Conservation (phyloP, 2,113 vertebrate genomes). For the Rattus norvegicus region DNA sequence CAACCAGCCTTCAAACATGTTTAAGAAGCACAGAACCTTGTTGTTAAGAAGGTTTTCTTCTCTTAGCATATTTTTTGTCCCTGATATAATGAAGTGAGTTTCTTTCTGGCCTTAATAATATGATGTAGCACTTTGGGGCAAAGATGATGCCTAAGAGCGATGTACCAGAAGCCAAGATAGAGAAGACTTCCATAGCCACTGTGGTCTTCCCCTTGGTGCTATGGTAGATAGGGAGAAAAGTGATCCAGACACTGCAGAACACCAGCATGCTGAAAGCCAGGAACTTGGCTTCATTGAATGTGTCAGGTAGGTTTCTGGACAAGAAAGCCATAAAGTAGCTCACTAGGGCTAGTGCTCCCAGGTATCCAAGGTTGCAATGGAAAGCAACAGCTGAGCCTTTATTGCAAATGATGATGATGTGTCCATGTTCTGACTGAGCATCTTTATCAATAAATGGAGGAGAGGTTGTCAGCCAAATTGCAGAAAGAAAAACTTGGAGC, state of each 20-base stretch:
- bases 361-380: neutral
- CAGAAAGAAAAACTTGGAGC: neutral
- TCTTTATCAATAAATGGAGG: neutral
- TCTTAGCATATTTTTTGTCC: neutral
- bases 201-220: no score
- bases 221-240: no score
- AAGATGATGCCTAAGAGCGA: neutral
- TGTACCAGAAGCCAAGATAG: neutral
- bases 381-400: neutral
- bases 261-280: no score
- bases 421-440: neutral
- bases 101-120: neutral
- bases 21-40: neutral
- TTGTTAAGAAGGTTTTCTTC: neutral
- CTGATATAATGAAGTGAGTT: neutral
- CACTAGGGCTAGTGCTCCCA: neutral
- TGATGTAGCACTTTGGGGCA: neutral
- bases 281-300: no score
- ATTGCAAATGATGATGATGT: neutral
- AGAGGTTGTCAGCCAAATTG: neutral
- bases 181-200: neutral
- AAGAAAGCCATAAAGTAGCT: neutral
- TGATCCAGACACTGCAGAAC: no score
- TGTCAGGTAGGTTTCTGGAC: neutral
- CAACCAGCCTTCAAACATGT: neutral